These are phyloP conservation scores for Phaedon cochleariae DNA, from an alignment of 2,888 invertebrate species.

Conservation along the genomic window DNA sequence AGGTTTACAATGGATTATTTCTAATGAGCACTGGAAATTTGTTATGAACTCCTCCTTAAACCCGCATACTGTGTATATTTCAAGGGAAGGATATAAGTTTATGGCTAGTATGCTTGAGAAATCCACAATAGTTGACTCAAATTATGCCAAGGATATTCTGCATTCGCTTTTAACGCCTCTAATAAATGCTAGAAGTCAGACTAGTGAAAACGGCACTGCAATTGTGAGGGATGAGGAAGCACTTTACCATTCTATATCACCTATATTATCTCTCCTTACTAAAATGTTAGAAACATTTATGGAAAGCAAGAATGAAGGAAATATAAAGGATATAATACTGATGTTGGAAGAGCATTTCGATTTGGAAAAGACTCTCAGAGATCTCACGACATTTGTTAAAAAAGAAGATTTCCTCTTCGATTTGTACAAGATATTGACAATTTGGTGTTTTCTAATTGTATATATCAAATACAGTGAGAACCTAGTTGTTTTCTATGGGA, in stretches of 20 bases:
- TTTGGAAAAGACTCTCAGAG: conserved; percentile 58
- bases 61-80: conserved; percentile 76
- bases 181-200: conserved; percentile 60
- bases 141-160: conserved; percentile 67
- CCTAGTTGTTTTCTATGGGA: not conserved
- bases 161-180: conserved; percentile 68
- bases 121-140: conserved; percentile 64
- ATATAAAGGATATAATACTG: conserved; percentile 54
- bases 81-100: conserved; percentile 73
- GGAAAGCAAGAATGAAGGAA: conserved; percentile 59
- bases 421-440: conserved; percentile 61
- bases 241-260: conserved; percentile 65
- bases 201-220: conserved; percentile 48
- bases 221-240: conserved; percentile 64
- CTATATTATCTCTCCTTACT: conserved; percentile 67
- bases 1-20: conserved; percentile 73
- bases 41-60: conserved; percentile 71
- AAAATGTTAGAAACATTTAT: conserved; percentile 63
- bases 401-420: conserved; percentile 63
- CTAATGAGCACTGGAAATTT: conserved; percentile 71
- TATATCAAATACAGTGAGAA: conserved; percentile 19
- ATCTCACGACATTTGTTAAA: conserved; percentile 61
- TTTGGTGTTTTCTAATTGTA: conserved; percentile 36
- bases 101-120: conserved; percentile 69
- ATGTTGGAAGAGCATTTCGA: conserved; percentile 59